Percentiles rank a stretch among this genome's conserved stretches.
phyloP scores from a whole-genome alignment of 2,888 invertebrate genomes.

The Keiferia lycopersicella region DNA sequence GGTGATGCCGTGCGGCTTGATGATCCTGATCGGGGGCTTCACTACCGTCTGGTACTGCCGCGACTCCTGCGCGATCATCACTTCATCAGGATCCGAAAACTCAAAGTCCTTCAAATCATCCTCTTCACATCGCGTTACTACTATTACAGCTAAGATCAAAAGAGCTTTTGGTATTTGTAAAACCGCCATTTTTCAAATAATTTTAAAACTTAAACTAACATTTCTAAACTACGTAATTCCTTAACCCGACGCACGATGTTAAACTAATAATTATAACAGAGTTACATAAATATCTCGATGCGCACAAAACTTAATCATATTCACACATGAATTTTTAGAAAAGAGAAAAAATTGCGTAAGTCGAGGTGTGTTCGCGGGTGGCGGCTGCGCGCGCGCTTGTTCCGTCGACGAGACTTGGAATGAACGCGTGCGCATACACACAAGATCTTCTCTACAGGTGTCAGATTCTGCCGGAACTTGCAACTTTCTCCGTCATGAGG shows the following conservation, averaged over 20 bases:
- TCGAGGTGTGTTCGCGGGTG: constrained; percentile 41
- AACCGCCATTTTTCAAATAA: constrained; percentile 48
- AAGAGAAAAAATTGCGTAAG: constrained; percentile 32
- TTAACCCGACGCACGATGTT: not conserved
- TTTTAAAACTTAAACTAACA: constrained; percentile 31
- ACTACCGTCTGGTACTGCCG: constrained; percentile 65
- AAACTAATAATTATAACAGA: constrained; percentile 9
- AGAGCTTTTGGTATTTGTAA: constrained; percentile 12
- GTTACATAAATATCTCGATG: constrained; percentile 26
- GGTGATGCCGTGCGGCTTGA: constrained; percentile 57
- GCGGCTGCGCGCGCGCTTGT: constrained; percentile 62
- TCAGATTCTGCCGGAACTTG: constrained; percentile 74
- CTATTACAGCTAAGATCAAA: constrained; percentile 29
- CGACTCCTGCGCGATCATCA: constrained; percentile 75
- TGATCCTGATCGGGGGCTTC: constrained; percentile 45
- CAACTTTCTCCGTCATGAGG: constrained; percentile 67
- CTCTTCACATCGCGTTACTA: constrained; percentile 44
- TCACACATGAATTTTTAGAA: constrained; percentile 32
- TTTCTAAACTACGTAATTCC: constrained; percentile 16
- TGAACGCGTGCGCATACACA: constrained; percentile 60
- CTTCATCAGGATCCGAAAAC: constrained; percentile 60
- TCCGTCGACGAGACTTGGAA: constrained; percentile 57
- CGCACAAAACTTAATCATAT: constrained; percentile 31
- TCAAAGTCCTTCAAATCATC: constrained; percentile 64
- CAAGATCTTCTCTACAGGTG: constrained; percentile 64